A percentile compares a stretch with the other conserved stretches of the same genome.
Evolutionary conservation across 1,140 invertebrate genomes (phyloP).

Genomic region (Atta texana): DNA sequence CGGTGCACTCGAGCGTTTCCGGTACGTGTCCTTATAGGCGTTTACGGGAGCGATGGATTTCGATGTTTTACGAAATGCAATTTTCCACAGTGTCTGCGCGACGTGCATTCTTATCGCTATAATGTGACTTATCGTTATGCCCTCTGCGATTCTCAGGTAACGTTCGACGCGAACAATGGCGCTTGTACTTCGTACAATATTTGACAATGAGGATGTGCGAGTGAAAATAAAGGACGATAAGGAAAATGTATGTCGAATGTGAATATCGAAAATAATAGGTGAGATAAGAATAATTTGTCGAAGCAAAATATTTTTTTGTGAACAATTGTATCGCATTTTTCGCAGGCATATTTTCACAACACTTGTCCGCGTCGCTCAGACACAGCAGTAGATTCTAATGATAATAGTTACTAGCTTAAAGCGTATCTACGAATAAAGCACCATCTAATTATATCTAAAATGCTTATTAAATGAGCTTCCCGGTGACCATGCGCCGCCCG

Average conservation of each 20-base stretch:
- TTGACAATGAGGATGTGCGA: not conserved
- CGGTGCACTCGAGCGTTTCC: slow-evolving; percentile 17
- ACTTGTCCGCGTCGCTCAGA: slow-evolving; percentile 67
- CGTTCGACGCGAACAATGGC: not conserved
- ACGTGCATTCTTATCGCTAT: slow-evolving; percentile 55
- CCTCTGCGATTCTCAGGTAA: slow-evolving; percentile 41
- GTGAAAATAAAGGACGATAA: not conserved
- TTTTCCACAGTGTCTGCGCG: slow-evolving; percentile 42
- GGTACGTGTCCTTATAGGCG: slow-evolving; percentile 4
- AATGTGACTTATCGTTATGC: slow-evolving; percentile 57
- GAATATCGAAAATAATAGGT: not conserved
- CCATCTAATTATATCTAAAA: slow-evolving; percentile 79
- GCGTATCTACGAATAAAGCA: slow-evolving; percentile 82
- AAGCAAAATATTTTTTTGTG: not conserved
- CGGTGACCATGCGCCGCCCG: slow-evolving; percentile 52
- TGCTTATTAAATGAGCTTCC: slow-evolving; percentile 78
- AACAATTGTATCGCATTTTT: not conserved
- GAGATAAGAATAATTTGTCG: not conserved
- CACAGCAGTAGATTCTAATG: slow-evolving; percentile 60
- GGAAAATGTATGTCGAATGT: not conserved
- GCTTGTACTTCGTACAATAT: slow-evolving; percentile 23
- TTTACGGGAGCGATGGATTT: slow-evolving; percentile 52
- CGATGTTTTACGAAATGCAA: slow-evolving; percentile 59
- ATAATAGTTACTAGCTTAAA: slow-evolving; percentile 73
- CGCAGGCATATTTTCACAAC: slow-evolving; percentile 61